Evolutionary conservation across 2,797 vertebrate species (phyloP).

Genomic region (Protosalanx chinensis): DNA sequence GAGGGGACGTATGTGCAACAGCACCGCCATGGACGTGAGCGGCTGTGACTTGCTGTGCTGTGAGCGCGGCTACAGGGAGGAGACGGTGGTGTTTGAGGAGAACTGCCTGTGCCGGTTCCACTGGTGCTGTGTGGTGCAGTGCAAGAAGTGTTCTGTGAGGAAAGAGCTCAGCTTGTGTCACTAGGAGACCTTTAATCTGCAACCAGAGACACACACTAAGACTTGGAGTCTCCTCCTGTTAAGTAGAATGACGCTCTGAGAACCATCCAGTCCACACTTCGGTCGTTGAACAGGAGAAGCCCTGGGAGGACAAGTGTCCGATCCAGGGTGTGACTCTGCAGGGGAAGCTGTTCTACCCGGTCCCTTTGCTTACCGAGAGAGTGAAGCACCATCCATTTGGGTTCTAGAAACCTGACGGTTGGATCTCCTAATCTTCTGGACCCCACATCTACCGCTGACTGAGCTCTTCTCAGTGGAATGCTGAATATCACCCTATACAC

Average conservation of each 20-base stretch:
- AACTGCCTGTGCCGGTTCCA: conserved; percentile 98
- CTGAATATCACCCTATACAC: not conserved
- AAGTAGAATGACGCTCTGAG: not conserved
- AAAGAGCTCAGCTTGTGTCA: conserved; percentile 93
- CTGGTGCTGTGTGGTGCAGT: conserved; percentile 98
- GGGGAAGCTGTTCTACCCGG: not conserved
- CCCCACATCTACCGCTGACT: too few relatives aligned
- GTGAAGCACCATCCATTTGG: too few relatives aligned
- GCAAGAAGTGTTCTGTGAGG: conserved; percentile 90
- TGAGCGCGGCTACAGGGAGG: conserved; percentile 86
- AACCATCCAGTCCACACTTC: not conserved
- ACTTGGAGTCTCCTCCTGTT: not conserved
- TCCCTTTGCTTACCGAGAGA: too few relatives aligned
- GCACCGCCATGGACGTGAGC: conserved; percentile 92
- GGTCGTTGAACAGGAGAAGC: not conserved
- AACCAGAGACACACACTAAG: not conserved
- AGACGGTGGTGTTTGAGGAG: conserved; percentile 91
- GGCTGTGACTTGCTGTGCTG: conserved; percentile 97
- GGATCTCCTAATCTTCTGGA: not conserved
- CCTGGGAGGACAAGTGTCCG: not conserved
- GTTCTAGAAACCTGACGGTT: not conserved
- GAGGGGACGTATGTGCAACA: conserved; percentile 89
- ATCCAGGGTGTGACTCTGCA: not conserved
- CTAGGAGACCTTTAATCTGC: conserved; percentile 46
- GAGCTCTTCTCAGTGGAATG: not conserved